Percentiles rank a stretch among this genome's conserved stretches.
phyloP scores from a whole-genome alignment of 2,113 vertebrate species.

The Calonectris borealis region DNA sequence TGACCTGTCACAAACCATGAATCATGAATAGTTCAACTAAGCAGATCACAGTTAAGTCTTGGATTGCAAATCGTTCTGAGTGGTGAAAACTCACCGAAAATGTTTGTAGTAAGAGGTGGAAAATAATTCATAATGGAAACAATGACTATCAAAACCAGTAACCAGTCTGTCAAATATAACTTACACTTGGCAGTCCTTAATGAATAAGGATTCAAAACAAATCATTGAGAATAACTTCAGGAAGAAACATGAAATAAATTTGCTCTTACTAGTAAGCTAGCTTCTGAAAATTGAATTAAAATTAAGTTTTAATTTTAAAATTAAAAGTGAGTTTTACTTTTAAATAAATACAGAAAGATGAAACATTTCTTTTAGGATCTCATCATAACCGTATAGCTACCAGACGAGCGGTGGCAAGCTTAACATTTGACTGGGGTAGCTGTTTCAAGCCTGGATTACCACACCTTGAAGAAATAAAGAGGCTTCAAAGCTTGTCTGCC shows the following conservation, averaged over 20 bases:
- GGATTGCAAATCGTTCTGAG: not conserved
- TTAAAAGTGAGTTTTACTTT: not conserved
- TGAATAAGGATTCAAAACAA: not conserved
- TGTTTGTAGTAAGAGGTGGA: not conserved
- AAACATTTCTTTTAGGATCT: not conserved
- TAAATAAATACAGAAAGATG: not conserved
- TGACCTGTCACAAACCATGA: not conserved
- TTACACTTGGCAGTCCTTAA: not conserved
- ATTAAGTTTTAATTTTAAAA: not conserved
- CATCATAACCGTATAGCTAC: accelerated
- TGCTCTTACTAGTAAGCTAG: not conserved
- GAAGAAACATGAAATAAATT: not conserved
- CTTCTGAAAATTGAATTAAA: not conserved
- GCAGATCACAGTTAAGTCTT: not conserved
- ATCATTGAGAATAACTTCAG: not conserved
- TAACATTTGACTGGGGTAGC: not conserved
- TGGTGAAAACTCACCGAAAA: not conserved
- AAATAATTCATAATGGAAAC: not conserved
- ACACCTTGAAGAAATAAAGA: not conserved
- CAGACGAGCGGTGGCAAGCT: not conserved
- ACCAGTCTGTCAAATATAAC: not conserved
- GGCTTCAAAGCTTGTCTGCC: not conserved
- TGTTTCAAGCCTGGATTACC: not conserved
- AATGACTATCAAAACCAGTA: not conserved
- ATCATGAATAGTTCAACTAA: not conserved